These are phyloP conservation scores for Caenorhabditis japonica DNA, from an alignment of 2,888 invertebrate species.

Conservation along the genomic window DNA sequence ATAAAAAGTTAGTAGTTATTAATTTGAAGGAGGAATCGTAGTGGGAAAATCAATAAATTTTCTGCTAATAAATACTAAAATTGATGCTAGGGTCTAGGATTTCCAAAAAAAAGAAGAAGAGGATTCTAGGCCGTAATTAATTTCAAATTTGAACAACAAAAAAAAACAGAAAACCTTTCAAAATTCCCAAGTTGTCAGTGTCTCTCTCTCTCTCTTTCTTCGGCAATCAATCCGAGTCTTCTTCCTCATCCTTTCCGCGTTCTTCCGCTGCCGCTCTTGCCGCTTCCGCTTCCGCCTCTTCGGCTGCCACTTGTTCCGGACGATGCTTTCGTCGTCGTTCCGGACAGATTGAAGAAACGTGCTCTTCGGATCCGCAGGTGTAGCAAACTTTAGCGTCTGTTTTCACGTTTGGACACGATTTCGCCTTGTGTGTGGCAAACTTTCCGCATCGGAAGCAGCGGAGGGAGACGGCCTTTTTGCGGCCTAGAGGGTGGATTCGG, in stretches of 20 bases:
- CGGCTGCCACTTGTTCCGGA: constrained; percentile 43
- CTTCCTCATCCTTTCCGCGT: neutral
- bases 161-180: no score
- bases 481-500: constrained; percentile 48
- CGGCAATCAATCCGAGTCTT: no score
- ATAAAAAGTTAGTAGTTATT: neutral
- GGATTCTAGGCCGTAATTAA: no score
- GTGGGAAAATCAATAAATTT: neutral
- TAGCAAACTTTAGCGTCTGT: constrained; percentile 56
- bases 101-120: no score
- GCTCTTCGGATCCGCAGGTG: constrained; percentile 54
- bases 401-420: constrained; percentile 52
- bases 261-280: constrained; percentile 19
- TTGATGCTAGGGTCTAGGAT: no score
- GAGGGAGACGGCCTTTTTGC: constrained; percentile 44
- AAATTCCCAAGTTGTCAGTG: neutral
- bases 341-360: constrained; percentile 55
- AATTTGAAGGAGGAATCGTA: neutral
- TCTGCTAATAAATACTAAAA: no score
- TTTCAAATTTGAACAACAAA: no score
- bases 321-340: constrained; percentile 39
- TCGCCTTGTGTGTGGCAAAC: constrained; percentile 57
- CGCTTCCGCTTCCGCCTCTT: constrained; percentile 42
- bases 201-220: constrained; percentile 2
- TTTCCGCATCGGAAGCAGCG: constrained; percentile 62